Evolutionary conservation across 2,797 vertebrate genomes (phyloP).

Genomic region (Tragelaphus oryx): DNA sequence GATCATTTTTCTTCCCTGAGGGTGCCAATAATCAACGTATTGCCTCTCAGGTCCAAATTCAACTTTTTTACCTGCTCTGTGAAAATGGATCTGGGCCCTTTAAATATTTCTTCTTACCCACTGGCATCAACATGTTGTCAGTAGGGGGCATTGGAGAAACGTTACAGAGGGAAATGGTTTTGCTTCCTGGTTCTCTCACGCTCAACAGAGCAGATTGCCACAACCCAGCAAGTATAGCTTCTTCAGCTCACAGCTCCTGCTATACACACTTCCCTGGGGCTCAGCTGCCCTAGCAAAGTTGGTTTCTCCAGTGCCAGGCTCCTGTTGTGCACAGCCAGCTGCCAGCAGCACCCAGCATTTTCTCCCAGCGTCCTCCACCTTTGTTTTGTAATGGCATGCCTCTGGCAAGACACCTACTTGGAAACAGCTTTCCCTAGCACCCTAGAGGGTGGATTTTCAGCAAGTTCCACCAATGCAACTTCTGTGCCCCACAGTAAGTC

Average conservation of each 20-base stretch:
- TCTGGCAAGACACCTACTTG: background rate
- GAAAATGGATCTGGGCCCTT: constrained; percentile 4
- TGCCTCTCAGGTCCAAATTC: background rate
- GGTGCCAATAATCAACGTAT: background rate
- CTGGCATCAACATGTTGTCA: background rate
- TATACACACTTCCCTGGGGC: background rate
- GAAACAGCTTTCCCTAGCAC: background rate
- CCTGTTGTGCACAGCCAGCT: background rate
- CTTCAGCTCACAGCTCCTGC: background rate
- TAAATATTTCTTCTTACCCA: background rate
- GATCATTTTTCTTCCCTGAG: background rate
- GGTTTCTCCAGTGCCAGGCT: background rate
- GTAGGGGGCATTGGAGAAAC: background rate
- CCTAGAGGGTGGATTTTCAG: background rate
- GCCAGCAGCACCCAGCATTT: background rate
- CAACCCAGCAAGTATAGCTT: background rate
- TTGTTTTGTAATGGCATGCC: background rate
- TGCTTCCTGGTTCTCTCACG: background rate
- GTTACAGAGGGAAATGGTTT: background rate
- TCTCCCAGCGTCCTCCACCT: too few relatives aligned
- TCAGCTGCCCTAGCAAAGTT: background rate
- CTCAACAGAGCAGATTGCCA: background rate
- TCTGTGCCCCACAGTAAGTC: background rate
- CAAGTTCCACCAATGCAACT: background rate
- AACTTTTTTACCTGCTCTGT: background rate